A percentile compares a stretch with the other conserved stretches of the same genome.
phyloP scores from a whole-genome alignment of 2,797 vertebrate genomes.

The Poeciliopsis paucimaculata region DNA sequence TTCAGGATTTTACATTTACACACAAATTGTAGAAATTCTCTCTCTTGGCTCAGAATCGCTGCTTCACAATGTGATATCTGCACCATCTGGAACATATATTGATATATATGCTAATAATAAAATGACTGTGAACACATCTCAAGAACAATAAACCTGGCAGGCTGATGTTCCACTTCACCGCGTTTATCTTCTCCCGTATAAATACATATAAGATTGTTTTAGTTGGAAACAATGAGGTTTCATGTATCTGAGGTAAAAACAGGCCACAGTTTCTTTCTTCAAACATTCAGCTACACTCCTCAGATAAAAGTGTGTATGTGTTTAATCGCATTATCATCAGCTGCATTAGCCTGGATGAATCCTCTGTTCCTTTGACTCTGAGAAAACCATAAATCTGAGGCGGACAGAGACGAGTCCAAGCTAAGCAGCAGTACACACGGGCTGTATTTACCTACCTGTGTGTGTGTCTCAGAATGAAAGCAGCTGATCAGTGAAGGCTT shows the following conservation, averaged over 20 bases:
- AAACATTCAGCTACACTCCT: background rate
- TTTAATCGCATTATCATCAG: constrained; percentile 19
- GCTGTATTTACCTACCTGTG: background rate
- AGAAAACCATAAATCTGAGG: constrained; percentile 7
- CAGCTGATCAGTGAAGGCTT: background rate
- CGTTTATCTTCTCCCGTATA: background rate
- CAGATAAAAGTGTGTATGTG: background rate
- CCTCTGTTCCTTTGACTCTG: constrained; percentile 4
- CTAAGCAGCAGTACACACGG: background rate
- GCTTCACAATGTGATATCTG: background rate
- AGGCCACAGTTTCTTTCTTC: background rate
- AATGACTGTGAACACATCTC: background rate
- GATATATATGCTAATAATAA: background rate
- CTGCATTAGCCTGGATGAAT: constrained; percentile 8
- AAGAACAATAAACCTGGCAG: background rate
- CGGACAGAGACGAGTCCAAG: background rate
- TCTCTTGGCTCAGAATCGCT: background rate
- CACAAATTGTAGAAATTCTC: background rate
- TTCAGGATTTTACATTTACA: constrained; percentile 1
- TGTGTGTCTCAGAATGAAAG: background rate
- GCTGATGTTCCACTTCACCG: constrained; percentile 12
- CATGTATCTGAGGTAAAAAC: constrained; percentile 7
- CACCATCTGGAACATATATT: background rate
- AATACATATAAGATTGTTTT: background rate
- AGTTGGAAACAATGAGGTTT: background rate